Evolutionary conservation across 64 coral and sea anemone genomes (phyloP), one percentile per base, ranked within the genome.

Genomic region (Montipora capricornis): DNA sequence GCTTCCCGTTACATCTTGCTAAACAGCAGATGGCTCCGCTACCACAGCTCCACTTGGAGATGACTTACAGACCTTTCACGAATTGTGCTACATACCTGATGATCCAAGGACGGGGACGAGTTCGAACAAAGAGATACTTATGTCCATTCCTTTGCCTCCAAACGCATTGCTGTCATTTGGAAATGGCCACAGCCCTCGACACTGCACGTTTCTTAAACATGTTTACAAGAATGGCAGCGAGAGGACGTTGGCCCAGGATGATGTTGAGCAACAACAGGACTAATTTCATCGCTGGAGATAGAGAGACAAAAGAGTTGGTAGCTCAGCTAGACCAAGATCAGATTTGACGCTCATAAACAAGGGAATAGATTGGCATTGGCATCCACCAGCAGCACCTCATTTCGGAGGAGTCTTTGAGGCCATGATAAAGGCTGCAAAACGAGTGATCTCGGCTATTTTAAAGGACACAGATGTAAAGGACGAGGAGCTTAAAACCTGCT

Each of bases 221-320:
- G 46, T 91, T 91, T 8, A 81, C 77, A 20, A 68, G 90, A 61
- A 84, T 92, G 79, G 45, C 84, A 70, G 90, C 90, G 49, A 68
- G 51, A 76, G 48, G 69, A 59, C 80, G 90, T 8, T 92, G 90
- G 80, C 90, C 80, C 74, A 46, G 37, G 29, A 37, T 37, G 29
- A 37, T 37, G 29, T 37, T 37, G 29, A 37, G 29, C 29, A 37
- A 37, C 29, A 37, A 37, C 29, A 37, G 29, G 37, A 37, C 37
- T 37, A 37, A 37, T 37, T 37, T 37, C 37, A 37, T 37, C 37
- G 2, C 37, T 37, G 37, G 37, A 37, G 37, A 37, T 37, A 37
- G 37, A 2, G 37, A 37, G 37, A 37, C 37, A 37, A 37, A 37
- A 37, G 37, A 37, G 37, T 37, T 37, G 29, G 37, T 37, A 37